Conservation (phyloP, 1,140 invertebrate species). For the Teleopsis dalmanni region DNA sequence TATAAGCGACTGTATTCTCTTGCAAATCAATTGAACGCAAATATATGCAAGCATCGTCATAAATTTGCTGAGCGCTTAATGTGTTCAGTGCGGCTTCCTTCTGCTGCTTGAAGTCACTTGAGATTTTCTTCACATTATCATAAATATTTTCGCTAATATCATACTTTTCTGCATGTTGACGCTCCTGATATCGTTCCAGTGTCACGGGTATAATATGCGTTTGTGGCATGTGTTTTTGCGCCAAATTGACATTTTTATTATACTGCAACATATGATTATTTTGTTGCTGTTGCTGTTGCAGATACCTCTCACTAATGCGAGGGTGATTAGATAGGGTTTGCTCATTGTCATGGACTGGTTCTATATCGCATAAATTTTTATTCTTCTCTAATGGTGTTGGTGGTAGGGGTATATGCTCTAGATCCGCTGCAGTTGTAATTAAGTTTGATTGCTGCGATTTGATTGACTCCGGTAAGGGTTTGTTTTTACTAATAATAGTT, state of each 20-base stretch:
- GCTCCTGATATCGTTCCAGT: background rate
- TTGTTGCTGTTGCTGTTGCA: background rate
- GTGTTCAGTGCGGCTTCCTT: conserved; percentile 7
- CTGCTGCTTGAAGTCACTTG: conserved; percentile 18
- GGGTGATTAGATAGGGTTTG: background rate
- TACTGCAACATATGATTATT: background rate
- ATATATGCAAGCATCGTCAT: conserved; percentile 35
- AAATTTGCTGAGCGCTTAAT: conserved; percentile 22
- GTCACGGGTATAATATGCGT: too few species aligned
- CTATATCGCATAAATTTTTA: too few species aligned
- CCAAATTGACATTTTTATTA: background rate
- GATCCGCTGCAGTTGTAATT: background rate
- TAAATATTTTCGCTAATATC: background rate
- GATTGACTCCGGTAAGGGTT: conserved; percentile 1
- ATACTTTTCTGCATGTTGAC: background rate
- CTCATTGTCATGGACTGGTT: too few species aligned
- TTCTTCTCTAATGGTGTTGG: background rate
- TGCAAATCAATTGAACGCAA: conserved; percentile 20
- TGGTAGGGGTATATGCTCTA: conserved; percentile 13
- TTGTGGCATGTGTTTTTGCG: background rate
- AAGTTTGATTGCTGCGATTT: background rate
- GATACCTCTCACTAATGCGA: background rate
- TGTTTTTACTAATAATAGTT: background rate
- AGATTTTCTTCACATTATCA: conserved; percentile 19
- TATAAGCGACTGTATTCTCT: conserved; percentile 23